Evolutionary conservation across 1,140 invertebrate genomes (phyloP), one percentile per base, ranked within the genome.

Genomic region (Spodoptera frugiperda): DNA sequence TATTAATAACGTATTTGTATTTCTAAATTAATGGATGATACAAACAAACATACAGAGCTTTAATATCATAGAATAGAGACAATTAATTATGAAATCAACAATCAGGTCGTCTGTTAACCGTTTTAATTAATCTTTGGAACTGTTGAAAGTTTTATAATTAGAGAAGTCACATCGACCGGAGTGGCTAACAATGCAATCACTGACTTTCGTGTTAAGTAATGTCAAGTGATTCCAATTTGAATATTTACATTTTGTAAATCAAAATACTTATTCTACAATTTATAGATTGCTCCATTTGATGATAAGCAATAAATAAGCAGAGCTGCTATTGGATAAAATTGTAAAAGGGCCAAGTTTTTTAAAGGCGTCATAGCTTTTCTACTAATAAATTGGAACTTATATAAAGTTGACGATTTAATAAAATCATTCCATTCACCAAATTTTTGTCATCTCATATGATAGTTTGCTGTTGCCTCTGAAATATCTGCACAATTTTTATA

Each of bases 61-160:
- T 15, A 19, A 14, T 15, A 25, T 14, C 25, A 67, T 67, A 65
- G 44, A 48, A 67, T 30, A 65, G 44, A 48, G 11, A 67, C 63
- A 5, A 49, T 71, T 55, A 71, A 71, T 71, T 39, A 57, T 19
- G 14, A 21, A 44, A 71, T 54, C 15, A 71, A 71, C 53, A 54
- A 55, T 71, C 25, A 44, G 68, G 33, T 49, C 68, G 51, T 21
- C 51, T 54, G 30, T 46, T 49, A 57, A 39, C 12, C 25, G 68
- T 39, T 55, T 71, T 71, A 55, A 71, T 55, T 71, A 55, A 57
- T 71, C 48, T 70, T 70, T 70, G 21, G 25, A 39, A 17, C 67
- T 70, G 67, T 53, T 55, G 53, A 54, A 21, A 55, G 51, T 71
- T 71, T 71, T 19, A 25, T 57, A 55, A 55, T 71, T 71, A 71